Conservation (phyloP, 2,888 invertebrate genomes). For the Calameuta pallipes region DNA sequence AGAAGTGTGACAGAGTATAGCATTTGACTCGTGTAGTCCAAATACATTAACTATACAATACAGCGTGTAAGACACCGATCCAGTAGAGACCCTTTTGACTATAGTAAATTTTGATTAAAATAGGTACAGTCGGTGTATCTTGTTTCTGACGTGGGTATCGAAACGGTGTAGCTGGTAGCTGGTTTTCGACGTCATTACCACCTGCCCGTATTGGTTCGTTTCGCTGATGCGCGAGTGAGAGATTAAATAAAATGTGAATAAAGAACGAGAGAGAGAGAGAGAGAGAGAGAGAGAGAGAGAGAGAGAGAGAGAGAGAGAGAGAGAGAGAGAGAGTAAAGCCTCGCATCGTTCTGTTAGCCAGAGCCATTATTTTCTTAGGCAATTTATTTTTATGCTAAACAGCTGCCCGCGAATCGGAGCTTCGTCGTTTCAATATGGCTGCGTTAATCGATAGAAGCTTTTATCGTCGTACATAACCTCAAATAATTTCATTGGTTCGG, state of each 20-base stretch:
- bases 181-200: slow-evolving; percentile 40
- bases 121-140: too few species aligned
- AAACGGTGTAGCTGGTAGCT: neutral
- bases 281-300: neutral
- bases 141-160: too few species aligned
- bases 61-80: too few species aligned
- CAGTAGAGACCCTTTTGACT: too few species aligned
- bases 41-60: too few species aligned
- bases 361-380: slow-evolving; percentile 49
- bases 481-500: too few species aligned
- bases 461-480: too few species aligned
- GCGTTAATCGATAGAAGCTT: too few species aligned
- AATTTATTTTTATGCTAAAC: slow-evolving; percentile 53
- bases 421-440: too few species aligned
- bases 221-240: slow-evolving; percentile 6
- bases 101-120: too few species aligned
- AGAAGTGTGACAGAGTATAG: too few species aligned
- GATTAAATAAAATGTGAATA: slow-evolving; percentile 1
- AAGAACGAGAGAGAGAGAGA: slow-evolving; percentile 14
- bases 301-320: neutral
- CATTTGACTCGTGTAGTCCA: too few species aligned
- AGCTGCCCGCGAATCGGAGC: slow-evolving; percentile 35
- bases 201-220: slow-evolving; percentile 37
- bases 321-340: neutral
- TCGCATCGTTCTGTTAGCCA: neutral